Evolutionary conservation across 1,140 invertebrate species (phyloP), one percentile per base, ranked within the genome.

Genomic region (Drosophila repleta): DNA sequence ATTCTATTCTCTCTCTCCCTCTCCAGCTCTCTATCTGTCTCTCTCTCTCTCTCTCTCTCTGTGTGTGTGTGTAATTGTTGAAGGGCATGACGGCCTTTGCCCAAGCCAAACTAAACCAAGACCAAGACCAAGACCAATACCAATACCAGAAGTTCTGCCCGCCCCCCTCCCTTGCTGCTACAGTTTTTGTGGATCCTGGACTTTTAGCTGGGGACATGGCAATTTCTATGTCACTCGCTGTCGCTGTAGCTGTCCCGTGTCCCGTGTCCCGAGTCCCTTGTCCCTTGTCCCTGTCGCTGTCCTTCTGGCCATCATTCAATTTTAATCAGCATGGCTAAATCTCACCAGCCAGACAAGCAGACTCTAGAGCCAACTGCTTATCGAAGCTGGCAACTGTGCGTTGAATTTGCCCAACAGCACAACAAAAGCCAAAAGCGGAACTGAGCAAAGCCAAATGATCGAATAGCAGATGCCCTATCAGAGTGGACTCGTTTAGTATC

Each of bases 241-340:
- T 64, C 46, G 63, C 55, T 55, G 63, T 60, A 21, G 35, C 41
- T 15, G 39, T 41, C 10, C n/a, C 3, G 15, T 5, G 39, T 18
- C 39, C 2, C 15, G n/a, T 20, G 21, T 21, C 29, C 24, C 43
- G n/a, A 55, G 68, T 71, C 65, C 43, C 68, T 68, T 4, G 39
- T n/a, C 7, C 39, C 13, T n/a, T 4, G 39, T 43, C 15, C 6
- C 13, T 17, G 20, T 20, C 26, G 29, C 43, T 68, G 68, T 65
- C 71, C 43, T 74, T 62, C 45, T 57, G 65, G 65, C 64, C 82
- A 73, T 85, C 82, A 78, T 87, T 85, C 82, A 87, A 85, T 85
- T 85, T 85, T 85, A 85, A 85, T 85, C 82, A 85, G 82, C 67
- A 60, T 66, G 57, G 60, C 74, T 72, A 87, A 77, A 63, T 79